These are phyloP conservation scores for Rhinoraja longicauda DNA, from an alignment of 2,797 vertebrate species.

Conservation along the genomic window DNA sequence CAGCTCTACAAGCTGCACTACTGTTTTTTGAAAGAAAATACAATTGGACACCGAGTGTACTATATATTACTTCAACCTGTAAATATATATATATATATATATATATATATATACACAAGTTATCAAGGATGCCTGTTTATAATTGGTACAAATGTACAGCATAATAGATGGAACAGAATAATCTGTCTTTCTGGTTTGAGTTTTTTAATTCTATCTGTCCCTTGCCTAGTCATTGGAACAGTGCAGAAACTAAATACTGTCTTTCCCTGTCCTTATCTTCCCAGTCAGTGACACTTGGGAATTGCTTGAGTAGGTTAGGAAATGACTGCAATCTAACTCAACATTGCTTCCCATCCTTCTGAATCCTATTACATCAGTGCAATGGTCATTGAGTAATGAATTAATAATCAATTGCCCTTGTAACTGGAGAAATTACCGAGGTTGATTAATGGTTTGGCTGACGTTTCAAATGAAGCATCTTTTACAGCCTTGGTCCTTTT, in stretches of 20 bases:
- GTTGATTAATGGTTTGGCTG: constrained; percentile 27
- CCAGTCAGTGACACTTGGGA: constrained; percentile 23
- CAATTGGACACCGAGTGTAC: background rate
- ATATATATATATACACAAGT: background rate
- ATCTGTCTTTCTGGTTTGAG: background rate
- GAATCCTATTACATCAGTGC: constrained; percentile 32
- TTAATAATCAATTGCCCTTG: constrained; percentile 38
- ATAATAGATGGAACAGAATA: background rate
- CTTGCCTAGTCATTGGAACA: constrained; percentile 12
- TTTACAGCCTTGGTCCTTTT: background rate
- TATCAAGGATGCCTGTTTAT: background rate
- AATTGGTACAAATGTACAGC: background rate
- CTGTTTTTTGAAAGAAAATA: background rate
- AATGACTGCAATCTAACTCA: constrained; percentile 36
- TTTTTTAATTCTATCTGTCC: constrained; percentile 18
- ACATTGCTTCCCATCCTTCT: constrained; percentile 33
- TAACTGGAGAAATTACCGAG: constrained; percentile 31
- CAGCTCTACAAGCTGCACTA: too few species aligned
- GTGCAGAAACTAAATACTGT: constrained; percentile 24
- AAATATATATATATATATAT: background rate
- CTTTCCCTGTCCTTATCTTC: constrained; percentile 1
- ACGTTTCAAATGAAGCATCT: constrained; percentile 29
- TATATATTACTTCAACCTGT: background rate
- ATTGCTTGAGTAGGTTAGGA: constrained; percentile 32
- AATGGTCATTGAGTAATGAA: constrained; percentile 38